Evolutionary conservation across 1,140 invertebrate genomes (phyloP).

Genomic region (Zaprionus kolodkinae): DNA sequence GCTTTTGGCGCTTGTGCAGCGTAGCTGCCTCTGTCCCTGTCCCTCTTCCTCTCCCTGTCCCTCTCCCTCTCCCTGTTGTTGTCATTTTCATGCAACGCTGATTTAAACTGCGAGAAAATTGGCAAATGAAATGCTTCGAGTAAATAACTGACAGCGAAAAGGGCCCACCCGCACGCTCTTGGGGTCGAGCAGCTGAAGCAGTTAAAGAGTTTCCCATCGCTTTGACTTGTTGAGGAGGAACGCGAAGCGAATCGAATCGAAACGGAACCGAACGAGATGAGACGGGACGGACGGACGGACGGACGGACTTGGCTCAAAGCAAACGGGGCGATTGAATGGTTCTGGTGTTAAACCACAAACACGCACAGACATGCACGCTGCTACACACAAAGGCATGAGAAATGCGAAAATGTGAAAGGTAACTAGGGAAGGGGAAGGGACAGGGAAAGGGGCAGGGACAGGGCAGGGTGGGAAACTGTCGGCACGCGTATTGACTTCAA

Average conservation of each 20-base stretch:
- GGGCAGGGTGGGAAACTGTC: background rate
- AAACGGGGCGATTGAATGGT: conserved; percentile 42
- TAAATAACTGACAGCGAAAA: conserved; percentile 65
- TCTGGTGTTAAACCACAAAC: conserved; percentile 60
- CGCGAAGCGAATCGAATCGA: conserved; percentile 3
- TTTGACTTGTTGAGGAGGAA: conserved; percentile 65
- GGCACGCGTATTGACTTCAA: conserved; percentile 34
- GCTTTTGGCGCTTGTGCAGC: conserved; percentile 11
- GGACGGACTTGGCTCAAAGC: conserved; percentile 21
- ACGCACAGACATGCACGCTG: conserved; percentile 53
- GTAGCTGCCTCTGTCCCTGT: background rate
- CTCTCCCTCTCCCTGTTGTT: conserved; percentile 37
- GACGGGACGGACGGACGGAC: background rate
- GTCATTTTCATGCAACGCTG: conserved; percentile 67
- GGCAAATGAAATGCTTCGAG: conserved; percentile 75
- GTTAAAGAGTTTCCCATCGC: conserved; percentile 31
- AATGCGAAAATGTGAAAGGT: conserved; percentile 1
- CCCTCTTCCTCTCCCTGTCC: conserved; percentile 9
- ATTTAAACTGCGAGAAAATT: conserved; percentile 74
- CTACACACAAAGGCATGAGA: conserved; percentile 53
- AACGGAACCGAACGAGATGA: background rate
- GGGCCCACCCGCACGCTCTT: background rate
- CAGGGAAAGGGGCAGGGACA: background rate
- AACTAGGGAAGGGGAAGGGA: background rate
- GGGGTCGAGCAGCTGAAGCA: conserved; percentile 16